Evolutionary conservation across 2,888 invertebrate genomes (phyloP), one percentile per base, ranked within the genome.

Genomic region (Disparrhopalites patrizii): DNA sequence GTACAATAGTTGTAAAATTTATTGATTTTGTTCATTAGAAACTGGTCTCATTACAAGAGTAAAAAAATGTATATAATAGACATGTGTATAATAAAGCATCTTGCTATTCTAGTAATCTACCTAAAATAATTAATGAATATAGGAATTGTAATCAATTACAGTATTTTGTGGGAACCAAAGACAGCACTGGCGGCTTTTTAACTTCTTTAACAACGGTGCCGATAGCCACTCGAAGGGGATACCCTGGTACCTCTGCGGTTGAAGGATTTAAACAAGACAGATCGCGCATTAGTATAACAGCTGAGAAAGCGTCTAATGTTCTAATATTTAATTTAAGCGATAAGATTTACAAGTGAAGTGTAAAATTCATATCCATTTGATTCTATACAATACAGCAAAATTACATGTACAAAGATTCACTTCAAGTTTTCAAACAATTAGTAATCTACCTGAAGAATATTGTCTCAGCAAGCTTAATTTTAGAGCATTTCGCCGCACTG

Each of bases 191-290:
- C 3, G 72, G 72, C 40, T 70, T 50, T 38, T 51, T 28, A 36
- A 72, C 69, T n/a, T 65, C 65, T 67, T 72, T 72, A 13, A 40
- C 65, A 31, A 63, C 65, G 8, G 68, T 67, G 15, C 72, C 72
- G 40, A 72, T 70, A 1, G 62, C 50, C 3, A 72, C 65, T 27
- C 66, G 33, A 18, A 67, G 31, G 3, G 71, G 71, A 57, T 67
- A 71, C 3, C 56, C 5, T 18, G 28, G 20, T 23, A 25, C 10
- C 31, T 30, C 60, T 57, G 57, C 43, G 20, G 7, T 27, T 25
- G 43, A 57, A 57, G 15, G 10, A 27, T 28, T n/a, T n/a, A n/a
- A n/a, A n/a, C n/a, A n/a, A n/a, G n/a, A n/a, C n/a, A n/a, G n/a
- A n/a, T n/a, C n/a, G n/a, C n/a, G n/a, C n/a, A n/a, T n/a, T n/a